Evolutionary conservation across 1,140 invertebrate species (phyloP), one percentile per base, ranked within the genome.

Genomic region (Contarinia nasturtii): DNA sequence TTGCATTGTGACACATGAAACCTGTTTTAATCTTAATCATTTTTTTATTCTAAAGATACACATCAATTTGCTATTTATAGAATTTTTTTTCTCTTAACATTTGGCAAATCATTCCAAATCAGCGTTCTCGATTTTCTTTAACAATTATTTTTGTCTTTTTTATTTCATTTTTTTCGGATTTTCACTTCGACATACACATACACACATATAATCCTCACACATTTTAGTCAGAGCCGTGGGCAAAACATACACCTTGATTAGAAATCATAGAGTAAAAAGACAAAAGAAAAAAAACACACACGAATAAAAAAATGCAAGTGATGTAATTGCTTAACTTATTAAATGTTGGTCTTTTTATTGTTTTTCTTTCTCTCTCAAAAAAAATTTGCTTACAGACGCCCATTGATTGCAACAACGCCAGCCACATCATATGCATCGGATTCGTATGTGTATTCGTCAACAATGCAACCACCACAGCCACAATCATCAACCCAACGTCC

Each of bases 361-460:
- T 27, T 27, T 27, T 27, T 27, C 10, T 27, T 27, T 27, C 10
- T 10, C 10, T 27, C 27, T 27, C 14, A 12, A 45, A 45, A 14
- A 17, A 21, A 17, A 43, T 19, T 44, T 19, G 14, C 11, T 44
- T 40, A n/a, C 38, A 63, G 60, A 50, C 59, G 60, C 27, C 60
- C 60, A 53, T 61, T 63, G 44, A 62, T 57, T 45, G 60, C 59
- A 22, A 63, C 60, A 18, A 62, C 60, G n/a, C 54, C 60, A 12
- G 27, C 27, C 27, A 5, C 27, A 10, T 27, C 27, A 27, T 27
- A 27, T 22, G 14, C n/a, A 19, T 20, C 42, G 21, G 37, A n/a
- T 40, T 18, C 14, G 37, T 40, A 40, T 15, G 14, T 18, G 18
- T 40, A 18, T 40, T 4, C 18, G 7, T 15, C 18, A 12, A 15